Conservation (phyloP, 64 coral and sea anemone genomes). For the Actinia equina region DNA sequence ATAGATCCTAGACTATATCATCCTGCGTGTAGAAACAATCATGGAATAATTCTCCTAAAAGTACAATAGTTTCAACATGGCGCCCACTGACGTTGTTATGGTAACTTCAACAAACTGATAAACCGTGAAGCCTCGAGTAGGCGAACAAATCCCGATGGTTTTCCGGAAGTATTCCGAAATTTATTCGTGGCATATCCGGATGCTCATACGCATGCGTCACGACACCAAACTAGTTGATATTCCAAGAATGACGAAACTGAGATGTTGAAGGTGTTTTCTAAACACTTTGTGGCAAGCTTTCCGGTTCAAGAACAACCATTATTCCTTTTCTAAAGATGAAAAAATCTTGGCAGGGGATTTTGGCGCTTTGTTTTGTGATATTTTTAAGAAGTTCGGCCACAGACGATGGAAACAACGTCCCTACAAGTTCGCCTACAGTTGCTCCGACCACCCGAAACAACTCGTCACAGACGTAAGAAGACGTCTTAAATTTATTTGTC, state of each 20-base stretch:
- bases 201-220: neutral
- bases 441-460: neutral
- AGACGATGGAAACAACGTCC: neutral
- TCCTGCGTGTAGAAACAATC: neutral
- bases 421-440: neutral
- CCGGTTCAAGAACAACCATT: neutral
- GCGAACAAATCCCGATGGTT: neutral
- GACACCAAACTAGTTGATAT: slow-evolving; percentile 4
- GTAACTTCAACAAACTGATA: slow-evolving; percentile 7
- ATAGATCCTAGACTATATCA: neutral
- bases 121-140: too few species aligned
- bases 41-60: neutral
- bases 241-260: neutral
- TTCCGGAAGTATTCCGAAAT: neutral
- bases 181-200: neutral
- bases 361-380: neutral
- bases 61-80: slow-evolving; percentile 14
- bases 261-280: slow-evolving; percentile 8
- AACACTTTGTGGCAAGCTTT: neutral
- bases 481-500: neutral
- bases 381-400: neutral
- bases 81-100: slow-evolving; percentile 11
- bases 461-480: neutral
- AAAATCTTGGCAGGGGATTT: neutral
- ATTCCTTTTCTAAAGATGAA: neutral